Evolutionary conservation across 2,113 vertebrate genomes (phyloP).

Genomic region (Nycticorax nycticorax): DNA sequence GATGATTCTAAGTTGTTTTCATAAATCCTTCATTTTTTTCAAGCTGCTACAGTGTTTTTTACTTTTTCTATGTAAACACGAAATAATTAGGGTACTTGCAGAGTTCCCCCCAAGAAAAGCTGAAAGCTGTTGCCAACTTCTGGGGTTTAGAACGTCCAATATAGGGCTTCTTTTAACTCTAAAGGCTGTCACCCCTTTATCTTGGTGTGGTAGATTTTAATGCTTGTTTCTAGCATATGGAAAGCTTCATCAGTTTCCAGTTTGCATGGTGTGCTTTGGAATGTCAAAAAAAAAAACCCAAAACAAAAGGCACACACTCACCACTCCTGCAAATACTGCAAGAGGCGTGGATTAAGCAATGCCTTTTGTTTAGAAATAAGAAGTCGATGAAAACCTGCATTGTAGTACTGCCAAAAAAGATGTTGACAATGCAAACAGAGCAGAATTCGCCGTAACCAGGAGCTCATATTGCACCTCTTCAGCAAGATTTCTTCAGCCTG

Average conservation of each 20-base stretch:
- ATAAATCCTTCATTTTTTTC: background rate
- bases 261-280: background rate
- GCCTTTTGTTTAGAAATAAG: background rate
- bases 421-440: background rate
- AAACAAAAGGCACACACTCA: background rate
- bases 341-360: background rate
- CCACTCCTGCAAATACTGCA: background rate
- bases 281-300: background rate
- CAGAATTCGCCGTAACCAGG: background rate
- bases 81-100: background rate
- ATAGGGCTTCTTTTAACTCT: background rate
- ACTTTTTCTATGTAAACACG: background rate
- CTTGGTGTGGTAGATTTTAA: background rate
- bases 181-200: background rate
- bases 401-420: background rate
- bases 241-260: background rate
- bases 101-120: background rate
- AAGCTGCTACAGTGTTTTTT: background rate
- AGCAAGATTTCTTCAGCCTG: background rate
- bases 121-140: background rate
- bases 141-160: background rate
- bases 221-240: rapidly evolving
- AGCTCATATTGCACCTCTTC: background rate
- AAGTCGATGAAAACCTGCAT: background rate
- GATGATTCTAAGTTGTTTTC: background rate